Percentiles rank a stretch among this genome's conserved stretches.
phyloP scores from a whole-genome alignment of 2,888 invertebrate species.

The Strigamia transsilvanica region DNA sequence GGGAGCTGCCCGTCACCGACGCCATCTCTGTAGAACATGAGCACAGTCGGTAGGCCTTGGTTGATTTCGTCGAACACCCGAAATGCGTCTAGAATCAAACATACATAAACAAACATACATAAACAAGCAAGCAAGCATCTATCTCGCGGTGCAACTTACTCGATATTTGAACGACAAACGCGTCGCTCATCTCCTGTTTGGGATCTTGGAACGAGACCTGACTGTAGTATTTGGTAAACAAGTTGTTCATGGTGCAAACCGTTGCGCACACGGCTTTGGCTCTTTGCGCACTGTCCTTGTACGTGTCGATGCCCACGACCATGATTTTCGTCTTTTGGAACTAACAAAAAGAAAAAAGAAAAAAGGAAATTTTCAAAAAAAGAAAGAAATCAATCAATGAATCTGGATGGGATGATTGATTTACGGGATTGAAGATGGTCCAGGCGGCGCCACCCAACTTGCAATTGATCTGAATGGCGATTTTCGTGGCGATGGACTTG shows the following conservation, averaged over 20 bases:
- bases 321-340: slow-evolving; percentile 59
- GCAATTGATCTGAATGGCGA: slow-evolving; percentile 87
- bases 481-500: too few species aligned
- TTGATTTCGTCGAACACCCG: slow-evolving; percentile 65
- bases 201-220: slow-evolving; percentile 54
- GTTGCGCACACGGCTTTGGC: slow-evolving; percentile 67
- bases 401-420: not conserved
- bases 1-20: slow-evolving; percentile 79
- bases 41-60: slow-evolving; percentile 76
- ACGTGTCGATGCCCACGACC: slow-evolving; percentile 67
- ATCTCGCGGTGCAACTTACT: slow-evolving; percentile 46
- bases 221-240: slow-evolving; percentile 70
- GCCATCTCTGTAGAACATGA: slow-evolving; percentile 91
- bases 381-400: too few species aligned
- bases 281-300: slow-evolving; percentile 66
- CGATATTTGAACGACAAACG: slow-evolving; percentile 46
- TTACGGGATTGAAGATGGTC: slow-evolving; percentile 74
- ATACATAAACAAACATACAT: too few species aligned
- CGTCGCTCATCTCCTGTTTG: slow-evolving; percentile 56
- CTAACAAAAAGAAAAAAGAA: slow-evolving; percentile 39
- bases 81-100: slow-evolving; percentile 32
- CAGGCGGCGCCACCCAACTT: slow-evolving; percentile 93
- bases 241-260: slow-evolving; percentile 73
- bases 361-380: slow-evolving; percentile 26
- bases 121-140: too few species aligned